Evolutionary conservation across 2,888 invertebrate genomes (phyloP), one percentile per base, ranked within the genome.

Genomic region (Rotaria macrura): DNA sequence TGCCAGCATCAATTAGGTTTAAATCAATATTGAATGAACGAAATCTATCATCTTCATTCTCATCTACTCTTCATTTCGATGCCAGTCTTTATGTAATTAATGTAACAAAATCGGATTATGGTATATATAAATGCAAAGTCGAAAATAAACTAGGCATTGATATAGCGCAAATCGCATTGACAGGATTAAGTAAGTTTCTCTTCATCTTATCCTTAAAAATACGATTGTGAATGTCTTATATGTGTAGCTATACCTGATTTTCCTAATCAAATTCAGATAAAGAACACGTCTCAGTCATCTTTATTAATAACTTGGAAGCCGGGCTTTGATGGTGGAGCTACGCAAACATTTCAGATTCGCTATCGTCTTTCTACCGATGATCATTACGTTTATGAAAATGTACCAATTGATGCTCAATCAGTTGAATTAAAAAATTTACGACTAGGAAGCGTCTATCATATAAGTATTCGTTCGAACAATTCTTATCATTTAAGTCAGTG

Each of bases 91-190:
- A 94, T 85, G 94, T 97, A 86, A 93, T 93, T 87, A 94, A 94
- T 88, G 94, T 97, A 38, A 93, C 93, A 0, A 93, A 94, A 0
- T 93, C 93, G 0, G 97, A 97, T 91, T 97, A 97, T 89, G 97
- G 97, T 0, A 93, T 93, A 52, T 97, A 97, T 89, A 94, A 94
- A 88, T 97, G 97, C 90, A 93, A 94, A 0, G 95, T 95, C 0
- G 93, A 94, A 87, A 97, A 97, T 89, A 94, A 94, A 86, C 91
- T 95, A 88, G 96, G 96, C 1, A 94, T 94, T 88, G 93, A 94
- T n/a, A 93, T 93, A 0, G 93, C 94, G 84, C 93, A 93, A 25
- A 94, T 96, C n/a, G 93, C 94, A n/a, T 91, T 97, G 88, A 94
- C 95, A 90, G 94, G 95, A 79, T 96, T 96, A 84, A 95, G 92